Base-by-base conservation (phyloP, 2,797 vertebrate species). In the Eidolon dupreanum region DNA sequence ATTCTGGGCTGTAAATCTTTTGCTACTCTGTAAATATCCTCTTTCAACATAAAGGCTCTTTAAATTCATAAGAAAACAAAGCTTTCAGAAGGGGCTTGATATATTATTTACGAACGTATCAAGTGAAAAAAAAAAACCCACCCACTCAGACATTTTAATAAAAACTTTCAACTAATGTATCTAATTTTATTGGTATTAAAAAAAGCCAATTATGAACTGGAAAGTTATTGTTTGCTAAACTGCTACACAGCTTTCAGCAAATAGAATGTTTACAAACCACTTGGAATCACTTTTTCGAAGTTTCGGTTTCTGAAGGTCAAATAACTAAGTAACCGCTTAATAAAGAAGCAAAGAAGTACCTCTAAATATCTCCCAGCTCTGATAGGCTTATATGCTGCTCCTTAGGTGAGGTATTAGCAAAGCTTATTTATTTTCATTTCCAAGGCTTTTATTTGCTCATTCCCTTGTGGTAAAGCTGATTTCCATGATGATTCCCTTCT, bases 371-470 rank as follows among this genome's bases (percentile, higher is more conserved):
- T 97, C 98, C 95, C 88, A 98, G 98, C 99, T 99, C 98, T 98
- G 98, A 98, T 98, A 98, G 98, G 99, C 98, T 98, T 98, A 97
- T 98, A 98, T 98, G 98, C 97, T 98, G 98, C 98, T 99, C 99
- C 99, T 99, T 99, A 99, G 99, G 99, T 99, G 99, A 99, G 99
- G 99, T 99, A 99, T 99, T 99, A 99, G 98, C 98, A 98, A 98
- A 99, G 99, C 99, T 99, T 99, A 99, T 99, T 99, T 99, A 99
- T 99, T 99, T 99, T 99, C 99, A 99, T 99, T 99, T 99, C 99
- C 99, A 98, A 98, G 98, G 99, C 99, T 99, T 99, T 99, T 99
- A 99, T 99, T 99, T 99, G 99, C 99, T 99, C 98, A 98, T 98
- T 99, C 99, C 99, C 99, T 99, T 98, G 99, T 99, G 99, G 99